phyloP scores from a whole-genome alignment of 2,113 vertebrate genomes.

The Phycodurus eques region DNA sequence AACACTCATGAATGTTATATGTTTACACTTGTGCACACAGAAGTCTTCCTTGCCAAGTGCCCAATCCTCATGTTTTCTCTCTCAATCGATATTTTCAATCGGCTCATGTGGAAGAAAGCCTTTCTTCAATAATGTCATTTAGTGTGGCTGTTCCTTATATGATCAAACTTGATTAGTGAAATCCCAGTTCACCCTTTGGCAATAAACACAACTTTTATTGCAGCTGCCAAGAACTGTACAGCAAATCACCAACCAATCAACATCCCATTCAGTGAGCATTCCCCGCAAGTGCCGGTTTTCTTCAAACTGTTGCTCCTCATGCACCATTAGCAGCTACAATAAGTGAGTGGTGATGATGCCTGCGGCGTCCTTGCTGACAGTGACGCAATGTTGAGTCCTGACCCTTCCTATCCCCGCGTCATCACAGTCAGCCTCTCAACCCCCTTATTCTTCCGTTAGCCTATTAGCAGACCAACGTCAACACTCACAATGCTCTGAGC shows the following conservation, averaged over 20 bases:
- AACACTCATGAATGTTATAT: neutral
- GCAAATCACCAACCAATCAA: constrained; percentile 21
- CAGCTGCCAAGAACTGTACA: constrained; percentile 24
- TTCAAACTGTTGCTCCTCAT: neutral
- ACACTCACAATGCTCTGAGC: constrained; percentile 21
- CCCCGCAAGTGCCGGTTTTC: constrained; percentile 5
- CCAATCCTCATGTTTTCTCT: constrained; percentile 15
- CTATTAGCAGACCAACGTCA: constrained; percentile 37
- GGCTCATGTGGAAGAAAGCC: constrained; percentile 26
- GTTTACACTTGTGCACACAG: neutral
- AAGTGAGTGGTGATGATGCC: constrained; percentile 4
- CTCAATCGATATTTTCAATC: constrained; percentile 48
- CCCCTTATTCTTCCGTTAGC: constrained; percentile 29
- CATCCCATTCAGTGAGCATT: constrained; percentile 5
- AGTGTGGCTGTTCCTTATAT: constrained; percentile 32
- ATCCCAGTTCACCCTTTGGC: constrained; percentile 44
- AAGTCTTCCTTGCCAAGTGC: constrained; percentile 3
- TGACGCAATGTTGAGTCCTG: constrained; percentile 16
- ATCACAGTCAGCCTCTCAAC: constrained; percentile 3
- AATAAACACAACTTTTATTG: constrained; percentile 47
- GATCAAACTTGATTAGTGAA: constrained; percentile 37
- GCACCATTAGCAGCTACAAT: constrained; percentile 24
- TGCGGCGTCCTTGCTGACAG: constrained; percentile 15
- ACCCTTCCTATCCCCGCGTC: constrained; percentile 5
- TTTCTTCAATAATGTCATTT: constrained; percentile 36